phyloP scores from a whole-genome alignment of 2,888 invertebrate genomes.

The Catocala nupta region DNA sequence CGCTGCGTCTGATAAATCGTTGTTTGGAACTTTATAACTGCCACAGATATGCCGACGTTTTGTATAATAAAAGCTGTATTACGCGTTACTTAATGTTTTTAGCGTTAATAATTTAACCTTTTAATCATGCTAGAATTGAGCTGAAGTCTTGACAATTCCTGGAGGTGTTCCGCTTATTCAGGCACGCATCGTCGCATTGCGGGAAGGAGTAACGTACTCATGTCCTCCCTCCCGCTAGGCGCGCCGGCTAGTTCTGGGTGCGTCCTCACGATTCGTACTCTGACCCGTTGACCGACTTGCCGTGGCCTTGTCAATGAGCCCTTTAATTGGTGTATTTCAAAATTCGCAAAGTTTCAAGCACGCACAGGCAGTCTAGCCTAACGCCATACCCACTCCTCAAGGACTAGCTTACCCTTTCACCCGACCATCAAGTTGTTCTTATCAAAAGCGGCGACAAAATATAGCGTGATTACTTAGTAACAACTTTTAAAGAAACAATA shows the following conservation, averaged over 20 bases:
- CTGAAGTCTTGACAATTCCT: not conserved
- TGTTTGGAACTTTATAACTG: slow-evolving; percentile 30
- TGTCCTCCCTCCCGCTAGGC: slow-evolving; percentile 68
- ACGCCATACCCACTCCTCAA: no score
- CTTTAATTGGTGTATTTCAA: slow-evolving; percentile 66
- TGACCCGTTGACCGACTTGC: slow-evolving; percentile 82
- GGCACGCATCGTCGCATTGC: slow-evolving; percentile 80
- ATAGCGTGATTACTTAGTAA: no score
- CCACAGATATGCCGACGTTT: slow-evolving; percentile 21
- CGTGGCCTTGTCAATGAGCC: slow-evolving; percentile 70
- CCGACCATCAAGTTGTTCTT: no score
- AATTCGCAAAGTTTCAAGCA: slow-evolving; percentile 69
- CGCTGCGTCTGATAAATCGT: slow-evolving; percentile 34
- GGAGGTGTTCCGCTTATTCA: slow-evolving; percentile 7
- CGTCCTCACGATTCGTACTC: slow-evolving; percentile 77
- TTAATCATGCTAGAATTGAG: not conserved
- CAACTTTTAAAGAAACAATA: no score
- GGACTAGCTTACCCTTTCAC: no score
- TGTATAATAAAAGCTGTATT: slow-evolving; percentile 23
- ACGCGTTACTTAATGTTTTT: slow-evolving; percentile 9
- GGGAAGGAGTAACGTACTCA: slow-evolving; percentile 76
- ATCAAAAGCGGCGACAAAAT: no score
- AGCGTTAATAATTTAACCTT: slow-evolving; percentile 13
- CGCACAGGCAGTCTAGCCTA: slow-evolving; percentile 42
- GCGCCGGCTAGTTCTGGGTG: slow-evolving; percentile 77